Percentiles rank a stretch among this genome's conserved stretches.
Conservation (phyloP, 1,140 invertebrate genomes). For the Bacillus rossius region DNA sequence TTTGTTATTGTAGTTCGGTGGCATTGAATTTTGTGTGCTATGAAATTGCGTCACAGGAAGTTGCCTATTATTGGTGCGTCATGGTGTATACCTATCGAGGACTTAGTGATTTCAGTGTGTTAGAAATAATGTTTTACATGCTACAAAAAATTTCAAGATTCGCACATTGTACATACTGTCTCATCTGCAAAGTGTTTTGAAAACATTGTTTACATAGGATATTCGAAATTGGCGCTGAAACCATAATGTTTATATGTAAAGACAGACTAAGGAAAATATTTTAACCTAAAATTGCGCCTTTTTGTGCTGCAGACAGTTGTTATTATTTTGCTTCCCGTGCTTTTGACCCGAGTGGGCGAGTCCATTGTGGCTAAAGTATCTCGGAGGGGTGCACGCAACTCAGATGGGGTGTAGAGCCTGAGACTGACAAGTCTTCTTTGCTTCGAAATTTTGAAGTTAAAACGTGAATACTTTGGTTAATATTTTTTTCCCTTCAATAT, state of each 20-base stretch:
- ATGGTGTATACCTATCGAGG: slow-evolving; percentile 11
- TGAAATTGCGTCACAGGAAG: slow-evolving; percentile 6
- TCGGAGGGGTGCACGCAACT: slow-evolving; percentile 16
- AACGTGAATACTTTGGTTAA: too few relatives aligned
- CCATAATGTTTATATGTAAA: not conserved
- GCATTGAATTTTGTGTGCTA: slow-evolving; percentile 16
- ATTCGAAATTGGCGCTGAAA: not conserved
- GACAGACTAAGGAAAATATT: slow-evolving; percentile 2
- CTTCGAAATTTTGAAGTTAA: too few relatives aligned
- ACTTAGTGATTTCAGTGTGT: slow-evolving; percentile 9
- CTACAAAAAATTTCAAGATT: slow-evolving; percentile 12
- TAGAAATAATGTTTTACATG: slow-evolving; percentile 15
- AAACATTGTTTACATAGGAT: slow-evolving; percentile 6
- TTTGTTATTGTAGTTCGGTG: slow-evolving; percentile 12
- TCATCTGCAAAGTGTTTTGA: slow-evolving; percentile 1
- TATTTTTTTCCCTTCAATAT: too few relatives aligned
- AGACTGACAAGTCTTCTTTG: too few relatives aligned
- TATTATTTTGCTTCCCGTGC: slow-evolving; percentile 20
- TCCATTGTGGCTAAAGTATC: slow-evolving; percentile 14
- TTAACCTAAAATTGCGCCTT: slow-evolving; percentile 8
- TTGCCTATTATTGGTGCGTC: slow-evolving; percentile 3
- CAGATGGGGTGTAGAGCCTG: slow-evolving; percentile 16
- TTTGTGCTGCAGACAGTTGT: slow-evolving; percentile 4
- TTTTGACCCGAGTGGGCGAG: slow-evolving; percentile 22
- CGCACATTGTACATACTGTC: slow-evolving; percentile 4